Evolutionary conservation across 2,797 vertebrate species (phyloP).

Genomic region (Siniperca obscura): DNA sequence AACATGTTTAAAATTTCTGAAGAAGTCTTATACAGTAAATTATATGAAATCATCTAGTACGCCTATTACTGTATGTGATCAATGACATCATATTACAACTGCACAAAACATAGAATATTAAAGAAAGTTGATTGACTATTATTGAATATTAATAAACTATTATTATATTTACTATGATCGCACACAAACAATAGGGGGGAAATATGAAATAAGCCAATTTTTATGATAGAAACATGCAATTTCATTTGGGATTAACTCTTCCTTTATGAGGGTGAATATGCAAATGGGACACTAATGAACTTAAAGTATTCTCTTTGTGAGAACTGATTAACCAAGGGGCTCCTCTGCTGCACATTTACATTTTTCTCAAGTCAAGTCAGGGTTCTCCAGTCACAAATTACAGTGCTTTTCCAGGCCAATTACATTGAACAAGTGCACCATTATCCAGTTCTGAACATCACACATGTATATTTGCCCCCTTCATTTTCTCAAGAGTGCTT

Average conservation of each 20-base stretch:
- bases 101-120: slow-evolving; percentile 29
- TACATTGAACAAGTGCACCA: slow-evolving; percentile 84
- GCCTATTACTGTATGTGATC: slow-evolving; percentile 13
- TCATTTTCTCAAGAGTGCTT: slow-evolving; percentile 87
- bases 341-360: slow-evolving; percentile 83
- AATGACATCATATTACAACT: slow-evolving; percentile 11
- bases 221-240: slow-evolving; percentile 76
- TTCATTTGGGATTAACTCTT: slow-evolving; percentile 81
- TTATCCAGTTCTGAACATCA: slow-evolving; percentile 88
- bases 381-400: slow-evolving; percentile 87
- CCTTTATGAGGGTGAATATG: slow-evolving; percentile 81
- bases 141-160: no score
- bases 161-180: slow-evolving; percentile 52
- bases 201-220: slow-evolving; percentile 66
- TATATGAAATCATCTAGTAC: background rate
- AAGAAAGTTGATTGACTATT: slow-evolving; percentile 33
- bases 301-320: slow-evolving; percentile 85
- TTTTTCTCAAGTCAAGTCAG: slow-evolving; percentile 83
- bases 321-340: slow-evolving; percentile 85
- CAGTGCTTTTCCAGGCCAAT: slow-evolving; percentile 84
- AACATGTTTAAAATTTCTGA: background rate
- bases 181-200: slow-evolving; percentile 43
- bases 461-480: slow-evolving; percentile 83
- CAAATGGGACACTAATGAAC: slow-evolving; percentile 84
- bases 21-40: background rate